Evolutionary conservation across 1,140 invertebrate species (phyloP).

Genomic region (Philopotamus ludificatus): DNA sequence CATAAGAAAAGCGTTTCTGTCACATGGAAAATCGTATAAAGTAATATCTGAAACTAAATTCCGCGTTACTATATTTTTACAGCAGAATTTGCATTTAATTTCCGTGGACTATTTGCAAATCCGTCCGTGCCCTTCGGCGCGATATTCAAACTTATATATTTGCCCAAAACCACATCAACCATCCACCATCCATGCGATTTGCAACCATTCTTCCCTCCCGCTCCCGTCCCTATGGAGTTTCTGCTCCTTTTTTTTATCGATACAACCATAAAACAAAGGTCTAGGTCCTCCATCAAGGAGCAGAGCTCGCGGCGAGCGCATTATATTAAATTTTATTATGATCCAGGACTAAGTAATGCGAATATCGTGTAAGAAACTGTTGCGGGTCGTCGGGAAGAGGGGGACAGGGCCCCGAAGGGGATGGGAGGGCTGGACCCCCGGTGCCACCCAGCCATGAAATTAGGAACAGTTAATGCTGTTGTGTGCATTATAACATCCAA

Average conservation of each 20-base stretch:
- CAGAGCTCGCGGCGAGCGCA: conserved; percentile 40
- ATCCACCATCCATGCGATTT: too few relatives aligned
- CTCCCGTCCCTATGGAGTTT: too few relatives aligned
- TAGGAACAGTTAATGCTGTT: conserved; percentile 39
- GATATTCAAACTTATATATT: too few relatives aligned
- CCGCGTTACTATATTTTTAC: too few relatives aligned
- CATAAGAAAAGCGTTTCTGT: too few relatives aligned
- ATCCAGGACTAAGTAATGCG: conserved; percentile 57
- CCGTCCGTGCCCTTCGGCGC: too few relatives aligned
- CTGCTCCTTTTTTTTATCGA: conserved; percentile 22
- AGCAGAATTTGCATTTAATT: too few relatives aligned
- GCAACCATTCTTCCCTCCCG: too few relatives aligned
- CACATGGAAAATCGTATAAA: too few relatives aligned
- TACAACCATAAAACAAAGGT: conserved; percentile 16
- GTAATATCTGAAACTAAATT: too few relatives aligned
- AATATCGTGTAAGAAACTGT: conserved; percentile 57
- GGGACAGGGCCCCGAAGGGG: not conserved
- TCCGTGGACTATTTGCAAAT: too few relatives aligned
- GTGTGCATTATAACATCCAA: conserved; percentile 36
- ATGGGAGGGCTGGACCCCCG: conserved; percentile 14
- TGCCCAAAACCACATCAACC: too few relatives aligned
- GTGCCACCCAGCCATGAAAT: conserved; percentile 35
- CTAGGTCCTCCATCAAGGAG: conserved; percentile 11
- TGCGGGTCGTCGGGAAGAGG: conserved; percentile 33
- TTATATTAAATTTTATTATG: conserved; percentile 60